Evolutionary conservation across 2,888 invertebrate genomes (phyloP), one percentile per base, ranked within the genome.

Genomic region (Anticlea derivata): DNA sequence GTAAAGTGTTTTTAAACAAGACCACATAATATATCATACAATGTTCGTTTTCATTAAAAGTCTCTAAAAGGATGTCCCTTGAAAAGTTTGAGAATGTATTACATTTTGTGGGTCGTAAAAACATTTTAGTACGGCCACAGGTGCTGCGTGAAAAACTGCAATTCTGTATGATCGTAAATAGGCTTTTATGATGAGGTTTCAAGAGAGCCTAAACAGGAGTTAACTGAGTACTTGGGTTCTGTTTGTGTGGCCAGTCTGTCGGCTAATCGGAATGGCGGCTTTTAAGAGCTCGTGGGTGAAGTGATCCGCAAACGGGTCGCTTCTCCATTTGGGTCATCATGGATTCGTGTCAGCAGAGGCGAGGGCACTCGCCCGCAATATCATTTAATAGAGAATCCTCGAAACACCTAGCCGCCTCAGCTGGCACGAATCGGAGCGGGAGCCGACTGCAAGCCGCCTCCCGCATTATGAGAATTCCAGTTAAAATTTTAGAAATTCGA

Each of bases 111-210:
- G 69, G 70, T 73, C 64, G 74, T 70, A 80, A 85, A 83, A 84
- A 73, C 68, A 67, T 79, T 83, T 84, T 80, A 87, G 75, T 73
- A 66, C 75, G 70, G 72, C 75, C 79, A 76, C 86, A 87, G 87
- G 82, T 86, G 87, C 66, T 76, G 70, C 70, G 70, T 68, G 71
- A 75, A 77, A 74, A 75, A 72, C 78, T 75, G 63, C 75, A 71
- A 70, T 72, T 73, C 65, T 64, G 66, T 70, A 63, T 69, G 75
- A 71, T 79, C 80, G 74, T 79, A 77, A 80, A 79, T 62, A 66
- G 63, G 62, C 68, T 68, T 76, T 79, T 75, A 78, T 70, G 69
- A n/a, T 56, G 51, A 54, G 55, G 52, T 61, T 59, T 58, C 43
- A 49, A 56, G 56, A 62, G 59, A 41, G 50, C 50, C 48, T 55